Base-by-base conservation (phyloP, 2,888 invertebrate genomes). In the Meganola albula region DNA sequence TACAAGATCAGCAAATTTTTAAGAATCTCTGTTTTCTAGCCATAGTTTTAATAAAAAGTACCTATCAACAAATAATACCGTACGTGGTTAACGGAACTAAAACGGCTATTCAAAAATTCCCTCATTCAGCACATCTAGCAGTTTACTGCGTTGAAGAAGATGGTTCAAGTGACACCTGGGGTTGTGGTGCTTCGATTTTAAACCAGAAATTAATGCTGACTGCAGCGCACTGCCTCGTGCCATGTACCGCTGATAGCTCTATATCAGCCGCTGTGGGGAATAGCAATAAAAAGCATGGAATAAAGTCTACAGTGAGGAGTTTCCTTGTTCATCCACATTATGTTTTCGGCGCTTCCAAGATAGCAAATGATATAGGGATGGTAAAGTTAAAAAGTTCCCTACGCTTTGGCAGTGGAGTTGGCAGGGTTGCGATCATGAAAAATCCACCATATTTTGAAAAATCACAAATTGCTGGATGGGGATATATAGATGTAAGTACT, bases 381-480 rank as follows among this genome's bases (percentile, higher is more conserved):
- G 7, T 49, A 4, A 31, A 5, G 3, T 3, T 56, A 1, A 13
- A 6, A 3, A 30, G 3, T 0, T 1, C 11, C 2, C 3, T 63
- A 1, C n/a, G 1, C 7, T 46, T 63, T 2, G 21, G 27, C 1
- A 1, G 5, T 0, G 36, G 10, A 0, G 33, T 58, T 0, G 37
- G 50, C 18, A 37, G 63, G 4, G 28, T 63, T 1, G 42, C 44
- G 3, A 1, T 66, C 0, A 36, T 55, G 52, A 11, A 9, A 5
- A 2, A 24, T 1, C 59, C 53, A 1, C 55, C 55, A 1, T 24
- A 34, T 1, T 0, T 2, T 2, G 32, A 41, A 6, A 11, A 1
- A 3, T 60, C 47, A 0, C 12, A 27, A 1, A 3, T 60, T 0
- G 56, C 63, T 21, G 63, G 63, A 3, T 66, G 64, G 62, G 62